Evolutionary conservation across 2,797 vertebrate genomes (phyloP).

Genomic region (Sebastes steindachneri): DNA sequence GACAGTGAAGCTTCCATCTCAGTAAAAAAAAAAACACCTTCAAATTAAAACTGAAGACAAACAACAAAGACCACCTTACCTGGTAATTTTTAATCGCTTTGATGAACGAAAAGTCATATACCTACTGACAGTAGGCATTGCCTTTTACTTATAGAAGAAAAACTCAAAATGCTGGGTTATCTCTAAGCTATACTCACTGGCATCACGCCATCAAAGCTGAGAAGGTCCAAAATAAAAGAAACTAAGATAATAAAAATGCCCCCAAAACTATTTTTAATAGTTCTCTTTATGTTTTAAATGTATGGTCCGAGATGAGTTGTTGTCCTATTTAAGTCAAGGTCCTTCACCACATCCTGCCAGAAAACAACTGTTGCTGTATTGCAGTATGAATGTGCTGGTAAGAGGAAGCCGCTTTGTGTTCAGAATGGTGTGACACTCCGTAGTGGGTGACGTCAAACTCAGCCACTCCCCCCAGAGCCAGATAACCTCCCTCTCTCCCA

Average conservation of each 20-base stretch:
- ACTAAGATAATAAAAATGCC: background rate
- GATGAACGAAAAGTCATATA: conserved; percentile 82
- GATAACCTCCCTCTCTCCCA: conserved; percentile 3
- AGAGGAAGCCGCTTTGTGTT: conserved; percentile 72
- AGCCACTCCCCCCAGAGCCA: conserved; percentile 69
- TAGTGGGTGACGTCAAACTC: conserved; percentile 76
- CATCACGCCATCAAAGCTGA: conserved; percentile 24
- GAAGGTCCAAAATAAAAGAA: background rate
- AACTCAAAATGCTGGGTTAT: background rate
- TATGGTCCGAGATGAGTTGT: background rate
- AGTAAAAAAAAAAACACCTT: background rate
- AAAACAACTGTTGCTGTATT: conserved; percentile 13
- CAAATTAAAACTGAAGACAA: background rate
- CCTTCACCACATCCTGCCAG: conserved; percentile 34
- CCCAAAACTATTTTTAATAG: background rate
- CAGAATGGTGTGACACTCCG: conserved; percentile 79
- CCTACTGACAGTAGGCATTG: conserved; percentile 78
- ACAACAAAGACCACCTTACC: conserved; percentile 65
- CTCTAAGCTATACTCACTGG: background rate
- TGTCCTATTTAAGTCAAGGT: conserved; percentile 1
- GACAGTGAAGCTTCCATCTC: background rate
- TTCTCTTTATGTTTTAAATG: background rate
- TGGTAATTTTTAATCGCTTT: conserved; percentile 64
- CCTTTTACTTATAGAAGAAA: conserved; percentile 7
- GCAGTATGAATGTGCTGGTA: conserved; percentile 38